Base-by-base conservation (phyloP, 1,140 invertebrate species). In the Eulimnadia texana region DNA sequence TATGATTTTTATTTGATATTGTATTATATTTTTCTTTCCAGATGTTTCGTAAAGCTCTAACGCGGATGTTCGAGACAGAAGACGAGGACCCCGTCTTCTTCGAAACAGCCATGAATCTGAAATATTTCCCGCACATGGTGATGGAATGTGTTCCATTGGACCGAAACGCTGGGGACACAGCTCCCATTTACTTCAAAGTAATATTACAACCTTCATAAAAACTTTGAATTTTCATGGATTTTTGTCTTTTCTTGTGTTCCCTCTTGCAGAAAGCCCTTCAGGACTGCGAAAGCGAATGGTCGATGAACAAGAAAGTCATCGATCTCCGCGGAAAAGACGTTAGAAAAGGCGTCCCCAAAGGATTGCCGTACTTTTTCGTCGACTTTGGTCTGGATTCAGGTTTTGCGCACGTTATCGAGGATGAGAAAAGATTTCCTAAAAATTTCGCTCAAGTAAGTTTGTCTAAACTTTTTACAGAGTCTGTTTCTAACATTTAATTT, bases 321-420 rank as follows among this genome's bases (percentile, higher is more conserved):
- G 85, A 92, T 63, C 73, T 97, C 24, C 82, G 78, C 51, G 73
- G 71, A 20, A 83, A 83, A 71, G 82, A 87, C 74, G 77, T 96
- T 20, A 77, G 88, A 49, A 80, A 79, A 72, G 81, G 84, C 16
- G 80, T 98, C 61, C 95, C 94, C 9, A 95, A 94, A 76, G 92
- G 90, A 3, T 80, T 98, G 58, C 85, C 93, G 1, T 98, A 98
- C 72, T 95, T 98, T 74, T 82, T 81, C 76, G 85, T 98, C 1
- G 83, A 92, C 73, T 98, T 98, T 80, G 94, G 90, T 27, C 80
- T 82, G 73, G 81, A 91, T 55, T 79, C 81, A 49, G 95, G 95
- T 2, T 98, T 88, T 76, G 94, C 91, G 61, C 94, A 98, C 76
- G 87, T 97, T 0, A 94, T 98, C 68, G 95, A 98, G 76, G 89